A percentile compares a stretch with the other conserved stretches of the same genome.
phyloP scores from a whole-genome alignment of 1,140 invertebrate genomes.

The Bombus pyrosoma region DNA sequence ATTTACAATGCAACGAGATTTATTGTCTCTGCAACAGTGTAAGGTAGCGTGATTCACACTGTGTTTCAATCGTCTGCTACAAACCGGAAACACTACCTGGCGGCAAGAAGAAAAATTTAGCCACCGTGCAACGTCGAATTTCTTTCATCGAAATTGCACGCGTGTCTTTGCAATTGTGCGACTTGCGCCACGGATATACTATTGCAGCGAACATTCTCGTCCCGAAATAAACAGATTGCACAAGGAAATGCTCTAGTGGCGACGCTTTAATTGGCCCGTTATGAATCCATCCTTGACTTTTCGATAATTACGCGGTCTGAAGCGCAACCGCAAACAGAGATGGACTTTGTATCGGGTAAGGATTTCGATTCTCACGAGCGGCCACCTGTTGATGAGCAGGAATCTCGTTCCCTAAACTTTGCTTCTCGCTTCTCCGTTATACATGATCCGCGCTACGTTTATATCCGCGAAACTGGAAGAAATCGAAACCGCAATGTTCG shows the following conservation, averaged over 20 bases:
- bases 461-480: slow-evolving; percentile 21
- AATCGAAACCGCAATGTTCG: slow-evolving; percentile 37
- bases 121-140: neutral
- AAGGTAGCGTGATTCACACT: neutral
- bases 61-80: neutral
- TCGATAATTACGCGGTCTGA: slow-evolving; percentile 49
- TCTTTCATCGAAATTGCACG: neutral
- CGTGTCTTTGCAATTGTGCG: neutral
- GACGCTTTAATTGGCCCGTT: slow-evolving; percentile 25
- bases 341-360: slow-evolving; percentile 38
- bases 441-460: slow-evolving; percentile 14
- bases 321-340: slow-evolving; percentile 13
- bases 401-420: slow-evolving; percentile 57
- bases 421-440: slow-evolving; percentile 20
- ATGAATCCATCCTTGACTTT: slow-evolving; percentile 27
- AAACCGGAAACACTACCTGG: neutral
- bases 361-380: slow-evolving; percentile 66
- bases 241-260: neutral
- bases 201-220: neutral
- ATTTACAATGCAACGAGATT: neutral
- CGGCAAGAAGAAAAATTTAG: neutral
- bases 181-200: neutral
- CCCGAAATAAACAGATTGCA: slow-evolving; percentile 37
- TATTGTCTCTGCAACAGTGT: neutral
- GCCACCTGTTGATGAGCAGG: slow-evolving; percentile 72